Conservation (phyloP, 2,113 vertebrate genomes). For the Hyperoodon ampullatus region DNA sequence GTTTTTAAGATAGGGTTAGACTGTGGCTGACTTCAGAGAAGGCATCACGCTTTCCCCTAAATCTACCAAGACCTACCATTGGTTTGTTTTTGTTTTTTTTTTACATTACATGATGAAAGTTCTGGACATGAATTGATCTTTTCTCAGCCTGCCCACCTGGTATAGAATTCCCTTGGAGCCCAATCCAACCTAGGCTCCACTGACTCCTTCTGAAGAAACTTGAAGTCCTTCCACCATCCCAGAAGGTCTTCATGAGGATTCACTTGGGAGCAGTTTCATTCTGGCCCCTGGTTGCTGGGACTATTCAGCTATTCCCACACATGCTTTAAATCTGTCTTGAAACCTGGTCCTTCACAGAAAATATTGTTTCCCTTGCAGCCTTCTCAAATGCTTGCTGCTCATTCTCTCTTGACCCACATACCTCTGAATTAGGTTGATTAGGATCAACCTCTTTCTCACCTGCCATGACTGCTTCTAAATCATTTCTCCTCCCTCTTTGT, state of each 20-base stretch:
- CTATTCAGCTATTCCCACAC: background rate
- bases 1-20: constrained; percentile 24
- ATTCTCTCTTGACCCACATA: background rate
- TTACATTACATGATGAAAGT: background rate
- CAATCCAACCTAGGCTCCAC: background rate
- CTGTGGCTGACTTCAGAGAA: background rate
- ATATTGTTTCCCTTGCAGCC: background rate
- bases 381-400: background rate
- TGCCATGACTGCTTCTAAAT: background rate
- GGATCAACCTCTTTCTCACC: background rate
- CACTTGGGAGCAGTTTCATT: background rate
- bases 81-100: background rate
- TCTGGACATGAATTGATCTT: background rate
- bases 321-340: background rate
- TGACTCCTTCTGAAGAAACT: background rate
- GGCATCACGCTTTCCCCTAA: background rate
- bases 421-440: background rate
- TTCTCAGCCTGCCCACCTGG: background rate
- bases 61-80: background rate
- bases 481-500: background rate
- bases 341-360: background rate
- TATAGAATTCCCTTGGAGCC: background rate
- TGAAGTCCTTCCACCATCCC: background rate
- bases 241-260: background rate
- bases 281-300: background rate